Evolutionary conservation across 2,888 invertebrate species (phyloP), one percentile per base, ranked within the genome.

Genomic region (Stegana nigrithorax): DNA sequence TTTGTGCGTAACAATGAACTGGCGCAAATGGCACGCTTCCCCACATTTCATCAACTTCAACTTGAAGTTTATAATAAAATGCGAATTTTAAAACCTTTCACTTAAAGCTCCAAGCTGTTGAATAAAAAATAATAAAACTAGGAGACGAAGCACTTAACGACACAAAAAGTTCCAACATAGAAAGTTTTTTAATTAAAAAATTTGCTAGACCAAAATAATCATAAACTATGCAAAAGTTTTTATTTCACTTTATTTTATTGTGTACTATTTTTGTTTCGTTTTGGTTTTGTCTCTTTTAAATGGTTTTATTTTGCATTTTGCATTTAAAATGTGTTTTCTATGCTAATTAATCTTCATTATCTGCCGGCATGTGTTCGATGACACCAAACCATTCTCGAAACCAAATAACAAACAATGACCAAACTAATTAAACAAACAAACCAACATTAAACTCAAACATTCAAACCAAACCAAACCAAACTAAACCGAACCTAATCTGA

Each of bases 281-380:
- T 36, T 10, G 10, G 3, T 36, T 36, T 36, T 36, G 39, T 2
- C 5, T 2, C 39, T 8, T 14, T 39, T 14, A 12, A 39, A 39
- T 14, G 1, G 10, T 39, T 39, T 4, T 39, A 2, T 39, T 39
- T 39, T 39, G 10, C 10, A 29, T 29, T 29, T 29, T 75, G 56
- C 59, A 29, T 65, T 27, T 62, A 70, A 72, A 75, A 75, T 71
- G 70, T 72, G 70, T 71, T 62, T 65, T 51, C 68, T n/a, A 68
- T 75, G 72, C 73, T 76, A 75, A 80, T 80, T 75, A 80, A 80
- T 80, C 73, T 79, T 70, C 67, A 73, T 73, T 73, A 65, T 14
- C 29, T 63, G 64, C 63, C n/a, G 60, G 60, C 65, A 59, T 67
- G 60, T 42, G 42, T 17, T n/a, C n/a, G 23, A 55, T 32, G 56